A percentile compares a stretch with the other conserved stretches of the same genome.
phyloP scores from a whole-genome alignment of 2,797 vertebrate genomes.

The Otolemur crassicaudatus region DNA sequence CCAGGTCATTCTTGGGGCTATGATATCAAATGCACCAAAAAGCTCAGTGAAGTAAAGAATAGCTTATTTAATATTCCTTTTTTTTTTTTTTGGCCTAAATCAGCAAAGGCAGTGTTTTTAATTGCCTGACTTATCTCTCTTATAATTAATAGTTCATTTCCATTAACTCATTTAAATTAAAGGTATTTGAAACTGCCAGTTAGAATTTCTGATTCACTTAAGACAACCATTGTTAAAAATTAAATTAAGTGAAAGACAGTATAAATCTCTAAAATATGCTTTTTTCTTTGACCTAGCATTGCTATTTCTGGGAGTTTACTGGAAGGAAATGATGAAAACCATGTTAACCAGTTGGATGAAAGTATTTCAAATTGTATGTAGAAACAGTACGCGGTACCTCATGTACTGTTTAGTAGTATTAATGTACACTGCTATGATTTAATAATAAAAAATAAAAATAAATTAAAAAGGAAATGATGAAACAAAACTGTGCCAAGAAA shows the following conservation, averaged over 20 bases:
- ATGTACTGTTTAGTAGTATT: too few relatives aligned
- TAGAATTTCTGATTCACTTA: slow-evolving; percentile 5
- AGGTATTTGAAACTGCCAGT: background rate
- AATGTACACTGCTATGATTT: too few relatives aligned
- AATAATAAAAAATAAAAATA: too few relatives aligned
- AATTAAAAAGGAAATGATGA: background rate
- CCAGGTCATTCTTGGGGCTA: background rate
- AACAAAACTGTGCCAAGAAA: background rate
- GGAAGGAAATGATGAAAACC: background rate
- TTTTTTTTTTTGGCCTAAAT: background rate
- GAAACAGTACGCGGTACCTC: too few relatives aligned
- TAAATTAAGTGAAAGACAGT: background rate
- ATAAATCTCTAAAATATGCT: background rate
- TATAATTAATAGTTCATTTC: background rate
- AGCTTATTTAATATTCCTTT: background rate
- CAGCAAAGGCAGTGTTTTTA: background rate
- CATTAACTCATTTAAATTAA: background rate
- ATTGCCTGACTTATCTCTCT: background rate
- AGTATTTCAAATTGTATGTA: too few relatives aligned
- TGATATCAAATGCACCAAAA: background rate
- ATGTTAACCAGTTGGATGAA: too few relatives aligned
- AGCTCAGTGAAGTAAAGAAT: background rate
- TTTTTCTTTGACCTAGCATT: background rate
- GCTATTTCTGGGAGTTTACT: background rate
- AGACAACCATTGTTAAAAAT: background rate